These are phyloP conservation scores for Alauda arvensis DNA, from an alignment of 2,797 vertebrate genomes.

Conservation along the genomic window DNA sequence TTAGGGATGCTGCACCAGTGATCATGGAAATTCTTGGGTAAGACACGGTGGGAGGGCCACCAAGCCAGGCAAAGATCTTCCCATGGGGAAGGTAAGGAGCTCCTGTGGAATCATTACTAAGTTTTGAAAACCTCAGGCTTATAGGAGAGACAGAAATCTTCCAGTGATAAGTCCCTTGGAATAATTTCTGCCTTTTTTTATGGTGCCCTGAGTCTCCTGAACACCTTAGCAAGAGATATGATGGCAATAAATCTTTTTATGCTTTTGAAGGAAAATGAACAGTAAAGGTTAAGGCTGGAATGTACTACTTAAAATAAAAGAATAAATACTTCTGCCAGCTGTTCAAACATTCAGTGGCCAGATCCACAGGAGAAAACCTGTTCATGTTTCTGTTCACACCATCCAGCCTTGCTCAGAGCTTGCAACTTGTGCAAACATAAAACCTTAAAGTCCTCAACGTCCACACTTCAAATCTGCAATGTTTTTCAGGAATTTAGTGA, in stretches of 20 bases:
- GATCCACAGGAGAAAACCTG: background rate
- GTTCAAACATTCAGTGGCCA: constrained; percentile 22
- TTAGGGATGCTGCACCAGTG: background rate
- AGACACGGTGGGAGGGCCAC: background rate
- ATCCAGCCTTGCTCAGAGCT: background rate
- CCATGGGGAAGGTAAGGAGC: background rate
- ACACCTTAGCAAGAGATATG: background rate
- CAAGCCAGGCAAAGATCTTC: background rate
- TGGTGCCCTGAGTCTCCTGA: background rate
- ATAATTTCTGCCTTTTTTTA: background rate
- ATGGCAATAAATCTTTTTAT: background rate
- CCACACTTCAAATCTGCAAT: background rate
- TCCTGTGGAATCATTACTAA: background rate
- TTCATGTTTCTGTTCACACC: background rate
- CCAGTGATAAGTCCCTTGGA: background rate
- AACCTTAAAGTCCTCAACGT: background rate
- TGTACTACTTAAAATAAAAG: background rate
- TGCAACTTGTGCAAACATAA: background rate
- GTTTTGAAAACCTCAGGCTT: background rate
- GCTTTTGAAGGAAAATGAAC: constrained; percentile 1
- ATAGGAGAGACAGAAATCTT: background rate
- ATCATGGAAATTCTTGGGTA: background rate
- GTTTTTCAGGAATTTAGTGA: background rate
- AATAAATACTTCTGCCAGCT: constrained; percentile 28
- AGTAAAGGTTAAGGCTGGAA: constrained; percentile 27